phyloP scores from a whole-genome alignment of 2,888 invertebrate genomes.

The Spilarctia lutea region DNA sequence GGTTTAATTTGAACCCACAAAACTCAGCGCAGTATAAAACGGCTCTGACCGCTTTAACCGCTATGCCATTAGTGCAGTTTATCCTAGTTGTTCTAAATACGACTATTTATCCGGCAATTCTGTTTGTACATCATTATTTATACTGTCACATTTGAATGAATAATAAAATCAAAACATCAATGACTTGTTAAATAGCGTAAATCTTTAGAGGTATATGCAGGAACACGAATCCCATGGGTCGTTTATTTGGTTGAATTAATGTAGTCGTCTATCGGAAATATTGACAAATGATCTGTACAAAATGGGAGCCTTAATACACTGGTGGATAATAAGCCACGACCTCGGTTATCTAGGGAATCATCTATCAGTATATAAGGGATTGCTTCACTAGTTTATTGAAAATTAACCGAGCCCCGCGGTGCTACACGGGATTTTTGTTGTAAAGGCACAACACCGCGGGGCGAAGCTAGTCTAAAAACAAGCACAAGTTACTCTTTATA shows the following conservation, averaged over 20 bases:
- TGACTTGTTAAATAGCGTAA: neutral
- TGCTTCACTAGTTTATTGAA: constrained; percentile 5
- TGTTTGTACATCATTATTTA: neutral
- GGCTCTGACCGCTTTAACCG: too few species aligned
- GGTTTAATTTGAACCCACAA: too few species aligned
- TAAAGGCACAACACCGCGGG: too few species aligned
- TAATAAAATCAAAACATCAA: neutral
- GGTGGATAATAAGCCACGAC: constrained; percentile 57
- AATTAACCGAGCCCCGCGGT: neutral
- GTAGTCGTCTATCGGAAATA: constrained; percentile 36
- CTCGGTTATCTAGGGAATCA: constrained; percentile 55
- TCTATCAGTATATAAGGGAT: constrained; percentile 49
- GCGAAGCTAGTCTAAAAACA: too few species aligned
- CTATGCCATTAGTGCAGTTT: neutral
- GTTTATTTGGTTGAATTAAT: constrained; percentile 33
- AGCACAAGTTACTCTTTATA: too few species aligned
- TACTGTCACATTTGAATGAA: neutral
- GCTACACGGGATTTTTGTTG: too few species aligned
- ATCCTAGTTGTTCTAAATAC: neutral
- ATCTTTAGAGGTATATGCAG: neutral
- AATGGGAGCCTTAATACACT: constrained; percentile 45
- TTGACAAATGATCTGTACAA: constrained; percentile 56
- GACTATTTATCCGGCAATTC: neutral
- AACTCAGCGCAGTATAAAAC: too few species aligned
- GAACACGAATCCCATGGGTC: constrained; percentile 28